Base-by-base conservation (phyloP, 2,888 invertebrate genomes). In the Apodemia zela region DNA sequence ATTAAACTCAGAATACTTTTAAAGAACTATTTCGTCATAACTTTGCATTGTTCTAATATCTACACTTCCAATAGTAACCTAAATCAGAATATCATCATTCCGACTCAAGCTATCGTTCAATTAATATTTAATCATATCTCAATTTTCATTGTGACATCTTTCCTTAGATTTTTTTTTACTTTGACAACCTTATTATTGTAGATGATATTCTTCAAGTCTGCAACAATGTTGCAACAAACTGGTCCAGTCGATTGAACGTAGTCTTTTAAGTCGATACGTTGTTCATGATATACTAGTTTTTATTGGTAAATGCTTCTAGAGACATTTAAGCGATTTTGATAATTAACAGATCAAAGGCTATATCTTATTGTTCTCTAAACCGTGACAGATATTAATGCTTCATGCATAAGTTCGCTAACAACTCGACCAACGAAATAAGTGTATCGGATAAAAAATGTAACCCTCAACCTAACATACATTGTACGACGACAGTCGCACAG, bases 141-240 rank as follows among this genome's bases (percentile, higher is more conserved):
- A 45, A 45, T 45, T 45, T 45, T 45, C 38, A 13, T 45, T n/a
- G 45, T n/a, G 45, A n/a, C n/a, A 45, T 7, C 15, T n/a, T n/a
- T n/a, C n/a, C 45, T 45, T 45, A n/a, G 45, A 25, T 7, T 15
- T 3, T 15, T 54, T 54, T 54, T 25, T 51, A 18, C 25, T 25
- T 25, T 13, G 25, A 25, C 49, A 51, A 51, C 54, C 15, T 54
- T 15, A 54, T 54, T 54, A 54, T 21, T 21, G 6, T 25, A 13
- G 13, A 21, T 54, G 15, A 15, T 54, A 54, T 54, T 21, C 25
- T 25, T 25, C 25, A 54, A 15, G 25, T 18, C 15, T 21, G 54
- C 54, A 54, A 54, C 54, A 54, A 18, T 54, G 54, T 54, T 54
- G 54, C 54, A 7, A 21, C 25, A 54, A 54, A 25, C 25, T 54